phyloP scores from a whole-genome alignment of 2,113 vertebrate species.

The Bubo scandiacus region DNA sequence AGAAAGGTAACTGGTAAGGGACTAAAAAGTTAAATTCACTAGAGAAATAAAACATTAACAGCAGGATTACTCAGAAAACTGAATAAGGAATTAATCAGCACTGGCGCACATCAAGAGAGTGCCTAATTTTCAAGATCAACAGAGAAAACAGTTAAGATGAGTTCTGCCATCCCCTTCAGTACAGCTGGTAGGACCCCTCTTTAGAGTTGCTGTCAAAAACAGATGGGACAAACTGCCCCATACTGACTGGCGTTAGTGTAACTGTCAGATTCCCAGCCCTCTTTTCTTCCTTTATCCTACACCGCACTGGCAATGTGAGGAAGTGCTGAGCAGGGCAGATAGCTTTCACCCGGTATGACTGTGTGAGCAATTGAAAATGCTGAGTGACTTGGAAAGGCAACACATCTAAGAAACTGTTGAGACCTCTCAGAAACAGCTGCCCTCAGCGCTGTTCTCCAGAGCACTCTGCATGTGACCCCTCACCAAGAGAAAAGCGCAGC shows the following conservation, averaged over 20 bases:
- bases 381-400: not conserved
- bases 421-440: not conserved
- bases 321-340: not conserved
- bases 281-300: not conserved
- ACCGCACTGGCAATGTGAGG: rapidly evolving
- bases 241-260: not conserved
- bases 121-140: not conserved
- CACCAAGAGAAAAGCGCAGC: not conserved
- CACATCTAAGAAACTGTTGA: not conserved
- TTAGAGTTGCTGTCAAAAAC: not conserved
- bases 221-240: no score
- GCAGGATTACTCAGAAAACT: not conserved
- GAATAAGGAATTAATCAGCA: not conserved
- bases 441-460: not conserved
- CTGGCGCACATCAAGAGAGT: not conserved
- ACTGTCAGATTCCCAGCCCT: not conserved
- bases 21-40: not conserved
- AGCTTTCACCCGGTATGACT: rapidly evolving
- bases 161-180: not conserved
- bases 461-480: not conserved
- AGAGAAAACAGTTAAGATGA: not conserved
- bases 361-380: rapidly evolving
- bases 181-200: not conserved
- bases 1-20: not conserved
- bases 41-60: not conserved